Evolutionary conservation across 1,140 invertebrate species (phyloP), one percentile per base, ranked within the genome.

Genomic region (Globodera rostochiensis): DNA sequence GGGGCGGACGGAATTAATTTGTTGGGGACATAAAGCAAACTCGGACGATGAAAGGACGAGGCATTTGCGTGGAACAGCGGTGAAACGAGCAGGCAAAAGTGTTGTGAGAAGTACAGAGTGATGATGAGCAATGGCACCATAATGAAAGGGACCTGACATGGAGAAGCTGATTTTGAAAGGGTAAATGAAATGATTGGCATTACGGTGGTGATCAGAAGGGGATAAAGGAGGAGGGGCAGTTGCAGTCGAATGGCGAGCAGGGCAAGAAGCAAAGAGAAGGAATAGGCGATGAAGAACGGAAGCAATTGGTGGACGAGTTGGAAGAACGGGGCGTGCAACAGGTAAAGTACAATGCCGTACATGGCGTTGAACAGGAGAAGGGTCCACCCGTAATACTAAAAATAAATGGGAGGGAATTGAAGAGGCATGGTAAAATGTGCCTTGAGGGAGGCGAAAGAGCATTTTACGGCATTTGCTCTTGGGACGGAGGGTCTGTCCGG

Each of bases 271-370:
- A 77, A 25, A 8, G 76, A 53, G 19, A 21, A 2, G 13, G 7
- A n/a, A 49, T 60, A 77, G 19, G 69, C 47, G 69, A 73, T 15
- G 47, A 21, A 77, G 69, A 67, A 77, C 3, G 76, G n/a, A 6
- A 60, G 9, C 36, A 77, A 77, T 64, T 77, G 60, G 46, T 47
- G 57, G 69, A 77, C 50, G 19, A 77, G 47, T 19, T 15, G 47
- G 47, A 57, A n/a, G 46, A 77, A 77, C 46, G n/a, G 47, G 4
- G 57, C 47, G 19, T 45, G 69, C 6, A 36, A 47, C 21, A 73
- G 57, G 46, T 45, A 77, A 64, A 77, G 64, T n/a, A 77, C 76
- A n/a, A 9, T 4, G 9, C 76, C 76, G 69, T 77, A 77, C n/a
- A 77, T 8, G 7, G 47, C 60, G 46, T 77, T 77, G 76, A 73